Evolutionary conservation across 1,140 invertebrate species (phyloP).

Genomic region (Lutraria rhynchaena): DNA sequence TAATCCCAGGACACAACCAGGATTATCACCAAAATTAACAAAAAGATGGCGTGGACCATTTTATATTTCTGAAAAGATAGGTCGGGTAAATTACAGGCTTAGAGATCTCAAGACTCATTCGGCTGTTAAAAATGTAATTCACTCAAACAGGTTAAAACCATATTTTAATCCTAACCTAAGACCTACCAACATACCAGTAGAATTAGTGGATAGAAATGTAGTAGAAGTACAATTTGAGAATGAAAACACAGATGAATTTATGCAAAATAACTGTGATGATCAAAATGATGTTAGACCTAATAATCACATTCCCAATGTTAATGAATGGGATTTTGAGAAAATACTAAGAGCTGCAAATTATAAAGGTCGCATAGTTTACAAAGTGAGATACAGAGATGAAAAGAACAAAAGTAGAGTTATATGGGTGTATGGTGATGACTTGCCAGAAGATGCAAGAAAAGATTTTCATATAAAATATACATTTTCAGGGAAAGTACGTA

Average conservation of each 20-base stretch:
- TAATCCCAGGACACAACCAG: background rate
- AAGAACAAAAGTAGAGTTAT: background rate
- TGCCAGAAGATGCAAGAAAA: conserved; percentile 20
- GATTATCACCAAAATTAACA: conserved; percentile 30
- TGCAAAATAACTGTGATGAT: too few species aligned
- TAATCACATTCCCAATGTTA: too few species aligned
- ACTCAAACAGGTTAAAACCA: conserved; percentile 32
- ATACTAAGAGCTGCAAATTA: conserved; percentile 13
- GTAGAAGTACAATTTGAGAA: conserved; percentile 7
- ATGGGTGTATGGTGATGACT: too few species aligned
- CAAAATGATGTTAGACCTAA: too few species aligned
- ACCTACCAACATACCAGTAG: conserved; percentile 26
- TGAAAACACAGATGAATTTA: too few species aligned
- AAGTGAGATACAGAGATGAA: conserved; percentile 8
- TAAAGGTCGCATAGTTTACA: conserved; percentile 13
- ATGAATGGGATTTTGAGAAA: conserved; percentile 19
- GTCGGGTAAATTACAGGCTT: conserved; percentile 26
- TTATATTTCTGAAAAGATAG: conserved; percentile 36
- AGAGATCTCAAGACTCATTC: conserved; percentile 15
- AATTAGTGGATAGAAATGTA: background rate
- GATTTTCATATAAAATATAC: conserved; percentile 30
- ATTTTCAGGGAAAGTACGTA: conserved; percentile 14
- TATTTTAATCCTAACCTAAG: conserved; percentile 27
- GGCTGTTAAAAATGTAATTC: conserved; percentile 31
- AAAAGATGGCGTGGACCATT: conserved; percentile 10